phyloP scores from a whole-genome alignment of 2,797 vertebrate species.

The Centroberyx gerrardi region DNA sequence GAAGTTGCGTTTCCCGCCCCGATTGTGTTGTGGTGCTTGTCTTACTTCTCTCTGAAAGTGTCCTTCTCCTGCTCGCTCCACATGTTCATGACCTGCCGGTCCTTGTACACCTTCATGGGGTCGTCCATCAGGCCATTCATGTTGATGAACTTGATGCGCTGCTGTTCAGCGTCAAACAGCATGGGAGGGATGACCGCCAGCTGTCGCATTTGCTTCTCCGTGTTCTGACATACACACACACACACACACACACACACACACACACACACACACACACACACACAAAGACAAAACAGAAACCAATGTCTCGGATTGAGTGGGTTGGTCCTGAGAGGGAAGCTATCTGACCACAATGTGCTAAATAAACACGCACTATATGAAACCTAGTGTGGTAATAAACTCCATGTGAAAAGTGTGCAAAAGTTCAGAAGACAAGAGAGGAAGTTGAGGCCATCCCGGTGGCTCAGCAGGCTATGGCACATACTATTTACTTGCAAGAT shows the following conservation, averaged over 20 bases:
- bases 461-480: background rate
- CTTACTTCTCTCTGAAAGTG: slow-evolving; percentile 99
- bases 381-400: slow-evolving; percentile 17
- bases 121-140: slow-evolving; percentile 99
- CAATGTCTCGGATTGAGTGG: slow-evolving; percentile 47
- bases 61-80: slow-evolving; percentile 99
- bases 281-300: slow-evolving; percentile 41
- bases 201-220: slow-evolving; percentile 94
- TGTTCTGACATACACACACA: slow-evolving; percentile 67
- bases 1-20: background rate
- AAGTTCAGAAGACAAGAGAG: slow-evolving; percentile 25
- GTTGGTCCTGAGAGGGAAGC: slow-evolving; percentile 42
- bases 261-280: slow-evolving; percentile 23
- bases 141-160: slow-evolving; percentile 98
- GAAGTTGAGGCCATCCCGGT: slow-evolving; percentile 22
- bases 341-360: slow-evolving; percentile 15
- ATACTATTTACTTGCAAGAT: background rate
- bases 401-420: slow-evolving; percentile 24
- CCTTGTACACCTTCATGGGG: slow-evolving; percentile 99
- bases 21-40: background rate
- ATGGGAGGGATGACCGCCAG: slow-evolving; percentile 98
- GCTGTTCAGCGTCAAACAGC: slow-evolving; percentile 98
- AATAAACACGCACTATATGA: slow-evolving; percentile 11
- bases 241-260: slow-evolving; percentile 18
- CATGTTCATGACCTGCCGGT: slow-evolving; percentile 99